Percentiles rank a stretch among this genome's conserved stretches.
phyloP scores from a whole-genome alignment of 2,113 vertebrate species.

The Dasyornis broadbenti region DNA sequence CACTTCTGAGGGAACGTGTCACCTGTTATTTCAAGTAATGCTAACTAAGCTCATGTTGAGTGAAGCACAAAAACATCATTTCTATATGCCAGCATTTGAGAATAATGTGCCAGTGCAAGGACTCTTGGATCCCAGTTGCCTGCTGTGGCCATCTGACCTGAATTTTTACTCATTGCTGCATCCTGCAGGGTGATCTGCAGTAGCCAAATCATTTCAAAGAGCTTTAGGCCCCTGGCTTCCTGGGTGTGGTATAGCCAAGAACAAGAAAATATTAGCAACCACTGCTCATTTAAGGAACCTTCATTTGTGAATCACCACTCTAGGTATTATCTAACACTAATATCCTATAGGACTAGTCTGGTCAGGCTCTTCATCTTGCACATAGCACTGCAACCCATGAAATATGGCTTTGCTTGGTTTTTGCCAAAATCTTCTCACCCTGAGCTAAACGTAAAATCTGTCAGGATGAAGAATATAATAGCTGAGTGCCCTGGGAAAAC shows the following conservation, averaged over 20 bases:
- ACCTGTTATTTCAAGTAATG: background rate
- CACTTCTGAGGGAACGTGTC: background rate
- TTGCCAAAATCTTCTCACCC: background rate
- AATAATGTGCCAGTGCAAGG: background rate
- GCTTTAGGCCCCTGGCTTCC: background rate
- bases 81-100: background rate
- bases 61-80: background rate
- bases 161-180: background rate
- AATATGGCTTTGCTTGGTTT: background rate
- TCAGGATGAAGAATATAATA: background rate
- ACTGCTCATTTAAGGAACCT: background rate
- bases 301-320: background rate
- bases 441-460: background rate
- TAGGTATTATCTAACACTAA: background rate
- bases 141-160: constrained; percentile 16
- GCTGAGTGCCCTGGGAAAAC: background rate
- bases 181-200: background rate
- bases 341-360: background rate
- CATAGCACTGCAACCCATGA: no score
- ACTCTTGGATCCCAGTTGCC: background rate
- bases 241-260: background rate
- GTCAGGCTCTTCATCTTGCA: background rate
- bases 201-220: background rate
- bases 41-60: background rate
- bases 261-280: background rate